Evolutionary conservation across 2,113 vertebrate species (phyloP).

Genomic region (Percopsis transmontana): DNA sequence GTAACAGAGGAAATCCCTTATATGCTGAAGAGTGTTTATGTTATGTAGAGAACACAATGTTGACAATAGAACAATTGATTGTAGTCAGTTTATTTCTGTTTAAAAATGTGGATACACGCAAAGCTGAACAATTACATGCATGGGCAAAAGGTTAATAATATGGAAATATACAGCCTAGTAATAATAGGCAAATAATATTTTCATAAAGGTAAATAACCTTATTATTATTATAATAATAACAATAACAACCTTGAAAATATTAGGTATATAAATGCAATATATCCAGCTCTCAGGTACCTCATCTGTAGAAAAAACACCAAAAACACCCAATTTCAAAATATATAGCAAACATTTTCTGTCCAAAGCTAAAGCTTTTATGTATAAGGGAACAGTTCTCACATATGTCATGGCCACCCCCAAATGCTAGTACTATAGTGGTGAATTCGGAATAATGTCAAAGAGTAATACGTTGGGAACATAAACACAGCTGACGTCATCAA

Average conservation of each 20-base stretch:
- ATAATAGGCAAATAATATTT: conserved; percentile 15
- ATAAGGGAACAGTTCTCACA: background rate
- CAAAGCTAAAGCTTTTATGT: conserved; percentile 15
- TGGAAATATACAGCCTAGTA: conserved; percentile 9
- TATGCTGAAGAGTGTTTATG: conserved; percentile 5
- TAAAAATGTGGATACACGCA: conserved; percentile 32
- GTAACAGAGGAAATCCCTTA: conserved; percentile 54
- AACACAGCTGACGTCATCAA: too few relatives aligned
- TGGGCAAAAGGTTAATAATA: conserved; percentile 19
- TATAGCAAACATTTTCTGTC: conserved; percentile 11
- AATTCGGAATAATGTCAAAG: too few relatives aligned
- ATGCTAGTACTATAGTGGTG: too few relatives aligned
- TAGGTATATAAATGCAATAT: background rate
- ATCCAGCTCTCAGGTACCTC: background rate
- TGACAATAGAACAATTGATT: conserved; percentile 5
- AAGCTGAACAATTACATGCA: background rate
- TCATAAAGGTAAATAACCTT: conserved; percentile 41
- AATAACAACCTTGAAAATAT: too few relatives aligned
- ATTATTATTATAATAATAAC: background rate
- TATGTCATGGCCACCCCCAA: too few relatives aligned
- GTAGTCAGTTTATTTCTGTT: conserved; percentile 37
- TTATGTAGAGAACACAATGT: background rate
- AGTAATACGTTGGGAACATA: too few relatives aligned
- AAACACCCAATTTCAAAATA: background rate
- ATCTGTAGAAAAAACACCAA: background rate